phyloP scores from a whole-genome alignment of 2,888 invertebrate genomes.

The Chrysopilus asiliformis region DNA sequence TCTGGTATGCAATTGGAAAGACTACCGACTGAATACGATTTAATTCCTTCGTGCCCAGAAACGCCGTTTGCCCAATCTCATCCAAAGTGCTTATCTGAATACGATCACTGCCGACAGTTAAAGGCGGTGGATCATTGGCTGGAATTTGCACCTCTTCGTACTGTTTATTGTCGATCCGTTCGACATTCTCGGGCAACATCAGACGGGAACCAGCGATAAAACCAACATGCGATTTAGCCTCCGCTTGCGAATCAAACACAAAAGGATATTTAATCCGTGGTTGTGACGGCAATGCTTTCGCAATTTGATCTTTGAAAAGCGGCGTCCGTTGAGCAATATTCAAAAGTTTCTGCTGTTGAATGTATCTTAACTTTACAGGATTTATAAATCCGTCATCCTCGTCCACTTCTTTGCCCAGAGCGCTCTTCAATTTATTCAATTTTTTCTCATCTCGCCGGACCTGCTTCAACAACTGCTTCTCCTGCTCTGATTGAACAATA shows the following conservation, averaged over 20 bases:
- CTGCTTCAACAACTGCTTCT: slow-evolving; percentile 61
- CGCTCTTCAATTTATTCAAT: slow-evolving; percentile 33
- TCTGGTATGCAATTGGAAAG: slow-evolving; percentile 86
- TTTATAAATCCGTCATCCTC: slow-evolving; percentile 37
- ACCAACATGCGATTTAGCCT: slow-evolving; percentile 48
- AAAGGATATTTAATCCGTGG: slow-evolving; percentile 59
- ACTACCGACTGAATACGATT: slow-evolving; percentile 96
- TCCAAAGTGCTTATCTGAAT: slow-evolving; percentile 43
- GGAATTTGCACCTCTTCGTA: slow-evolving; percentile 83
- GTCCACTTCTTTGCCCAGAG: slow-evolving; percentile 18
- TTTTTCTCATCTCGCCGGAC: slow-evolving; percentile 77
- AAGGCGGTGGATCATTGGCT: slow-evolving; percentile 43
- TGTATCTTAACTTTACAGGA: slow-evolving; percentile 29
- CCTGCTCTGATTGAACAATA: slow-evolving; percentile 69
- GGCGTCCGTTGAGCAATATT: slow-evolving; percentile 28
- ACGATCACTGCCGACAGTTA: slow-evolving; percentile 48
- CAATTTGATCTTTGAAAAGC: slow-evolving; percentile 20
- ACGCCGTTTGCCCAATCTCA: slow-evolving; percentile 77
- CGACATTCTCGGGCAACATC: slow-evolving; percentile 64
- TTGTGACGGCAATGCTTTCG: slow-evolving; percentile 27
- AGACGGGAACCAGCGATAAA: slow-evolving; percentile 69
- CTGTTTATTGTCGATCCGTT: slow-evolving; percentile 54
- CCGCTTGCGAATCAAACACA: slow-evolving; percentile 70
- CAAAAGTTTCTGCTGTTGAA: slow-evolving; percentile 28
- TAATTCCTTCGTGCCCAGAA: slow-evolving; percentile 69